Evolutionary conservation across 2,888 invertebrate genomes (phyloP), one percentile per base, ranked within the genome.

Genomic region (Noctua pronuba): DNA sequence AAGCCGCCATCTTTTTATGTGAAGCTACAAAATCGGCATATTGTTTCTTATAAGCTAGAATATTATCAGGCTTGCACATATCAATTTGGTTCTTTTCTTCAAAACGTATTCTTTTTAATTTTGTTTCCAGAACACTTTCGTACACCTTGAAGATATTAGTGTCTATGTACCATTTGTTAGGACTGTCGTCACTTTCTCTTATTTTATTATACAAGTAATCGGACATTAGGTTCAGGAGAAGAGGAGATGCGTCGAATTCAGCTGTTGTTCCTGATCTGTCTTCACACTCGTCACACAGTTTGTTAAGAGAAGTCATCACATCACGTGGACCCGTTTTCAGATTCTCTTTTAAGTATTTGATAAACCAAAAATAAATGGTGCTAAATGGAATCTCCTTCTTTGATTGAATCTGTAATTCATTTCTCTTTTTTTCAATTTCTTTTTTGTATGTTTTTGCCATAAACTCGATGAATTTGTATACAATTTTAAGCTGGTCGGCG

Each of bases 71-170:
- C 7, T 55, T 83, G 35, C 69, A 68, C 6, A 78, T 35, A 21
- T 84, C 75, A 55, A 66, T 84, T 64, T 76, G 52, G n/a, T 75
- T 80, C 73, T 80, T 83, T 64, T 80, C 83, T 49, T 80, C 35
- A 55, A 80, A 80, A 18, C 73, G 73, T 74, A 80, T 81, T 21
- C 58, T 75, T 62, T 80, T 80, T 8, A 84, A 35, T 28, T 84
- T 83, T 16, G 44, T 75, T 35, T 83, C 68, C 52, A 84, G 28
- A 24, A 84, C 75, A 6, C 35, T 55, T 77, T 84, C 70, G 38
- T 82, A 84, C 8, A 82, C 66, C 31, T 69, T 62, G 13, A 65
- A 82, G 0, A 70, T 75, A 49, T 83, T 83, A 28, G 73, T 64
- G 24, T 81, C 69, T 11, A 73, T 44, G 35, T 81, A 62, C 82